Conservation (phyloP, 2,888 invertebrate species). For the Eupithecia tripunctaria region DNA sequence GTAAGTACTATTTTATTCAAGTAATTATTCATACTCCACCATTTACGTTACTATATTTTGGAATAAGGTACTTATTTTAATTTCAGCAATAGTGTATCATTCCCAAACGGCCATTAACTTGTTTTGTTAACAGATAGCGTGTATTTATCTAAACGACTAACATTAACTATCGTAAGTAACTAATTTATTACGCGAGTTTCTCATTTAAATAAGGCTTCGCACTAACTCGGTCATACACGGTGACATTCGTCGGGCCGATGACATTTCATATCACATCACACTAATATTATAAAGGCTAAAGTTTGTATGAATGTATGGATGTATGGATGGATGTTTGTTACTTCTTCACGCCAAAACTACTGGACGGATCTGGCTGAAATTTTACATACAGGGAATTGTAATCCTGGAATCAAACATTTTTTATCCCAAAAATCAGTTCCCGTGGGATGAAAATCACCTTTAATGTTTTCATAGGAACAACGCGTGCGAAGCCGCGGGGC, state of each 20-base stretch:
- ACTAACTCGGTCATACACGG: neutral
- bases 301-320: too few species aligned
- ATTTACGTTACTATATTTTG: neutral
- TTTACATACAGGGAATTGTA: too few species aligned
- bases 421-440: too few species aligned
- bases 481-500: too few species aligned
- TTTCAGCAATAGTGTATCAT: conserved; percentile 9
- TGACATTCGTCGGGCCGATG: neutral
- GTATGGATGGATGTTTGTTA: too few species aligned
- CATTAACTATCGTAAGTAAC: conserved; percentile 28
- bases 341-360: too few species aligned
- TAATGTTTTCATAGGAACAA: too few species aligned
- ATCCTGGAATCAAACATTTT: too few species aligned
- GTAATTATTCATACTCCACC: neutral
- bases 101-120: conserved; percentile 17
- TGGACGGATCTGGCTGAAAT: too few species aligned
- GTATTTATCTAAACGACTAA: conserved; percentile 24
- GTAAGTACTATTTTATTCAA: neutral
- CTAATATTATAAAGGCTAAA: too few species aligned
- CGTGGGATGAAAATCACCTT: too few species aligned
- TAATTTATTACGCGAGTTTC: conserved; percentile 22
- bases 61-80: conserved; percentile 10
- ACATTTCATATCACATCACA: too few species aligned
- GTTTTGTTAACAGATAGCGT: conserved; percentile 24
- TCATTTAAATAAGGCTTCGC: conserved; percentile 16